Percentiles rank a stretch among this genome's conserved stretches.
Conservation (phyloP, 2,113 vertebrate genomes). For the Gallinago jamesoni region DNA sequence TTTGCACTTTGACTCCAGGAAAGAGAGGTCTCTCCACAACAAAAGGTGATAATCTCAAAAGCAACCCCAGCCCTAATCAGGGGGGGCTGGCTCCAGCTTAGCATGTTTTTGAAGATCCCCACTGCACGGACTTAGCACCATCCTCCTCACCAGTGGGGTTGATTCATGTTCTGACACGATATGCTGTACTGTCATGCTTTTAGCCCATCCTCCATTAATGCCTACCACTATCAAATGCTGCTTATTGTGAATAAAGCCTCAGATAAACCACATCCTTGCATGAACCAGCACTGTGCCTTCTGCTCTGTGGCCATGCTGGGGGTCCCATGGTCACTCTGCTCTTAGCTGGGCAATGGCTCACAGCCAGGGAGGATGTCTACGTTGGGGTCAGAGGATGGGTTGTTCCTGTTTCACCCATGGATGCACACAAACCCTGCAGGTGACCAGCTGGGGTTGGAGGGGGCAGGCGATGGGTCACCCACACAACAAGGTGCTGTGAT, state of each 20-base stretch:
- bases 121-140: neutral
- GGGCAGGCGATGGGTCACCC: neutral
- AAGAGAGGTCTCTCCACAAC: neutral
- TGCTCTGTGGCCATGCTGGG: neutral
- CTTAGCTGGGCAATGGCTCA: neutral
- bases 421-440: neutral
- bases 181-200: neutral
- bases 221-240: neutral
- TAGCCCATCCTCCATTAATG: neutral
- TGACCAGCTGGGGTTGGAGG: neutral
- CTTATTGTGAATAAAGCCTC: neutral
- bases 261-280: neutral
- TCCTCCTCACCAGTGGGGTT: neutral
- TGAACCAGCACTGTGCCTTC: neutral
- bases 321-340: accelerated
- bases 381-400: neutral
- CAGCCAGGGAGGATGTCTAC: neutral
- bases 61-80: neutral
- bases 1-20: neutral
- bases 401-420: neutral
- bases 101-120: neutral
- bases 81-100: neutral
- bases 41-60: neutral
- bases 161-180: neutral
- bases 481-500: accelerated